Conservation (phyloP, 2,888 invertebrate species). For the Eremobia ochroleuca region DNA sequence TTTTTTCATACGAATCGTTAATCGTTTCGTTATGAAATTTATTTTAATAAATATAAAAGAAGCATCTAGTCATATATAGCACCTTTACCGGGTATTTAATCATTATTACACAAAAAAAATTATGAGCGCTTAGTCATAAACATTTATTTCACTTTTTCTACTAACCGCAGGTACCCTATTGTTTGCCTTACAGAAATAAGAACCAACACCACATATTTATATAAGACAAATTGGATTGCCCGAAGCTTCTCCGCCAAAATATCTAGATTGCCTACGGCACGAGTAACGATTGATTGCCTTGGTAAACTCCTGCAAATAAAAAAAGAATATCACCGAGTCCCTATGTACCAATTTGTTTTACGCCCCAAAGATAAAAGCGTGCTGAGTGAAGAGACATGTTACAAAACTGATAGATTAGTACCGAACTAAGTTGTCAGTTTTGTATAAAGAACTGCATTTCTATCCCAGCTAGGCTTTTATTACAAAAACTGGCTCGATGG, state of each 20-base stretch:
- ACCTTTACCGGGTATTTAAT: neutral
- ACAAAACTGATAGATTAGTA: too few species aligned
- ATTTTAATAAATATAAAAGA: neutral
- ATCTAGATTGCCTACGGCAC: conserved; percentile 22
- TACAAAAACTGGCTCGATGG: too few species aligned
- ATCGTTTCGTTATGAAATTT: neutral
- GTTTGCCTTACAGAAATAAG: conserved; percentile 5
- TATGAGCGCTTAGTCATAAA: neutral
- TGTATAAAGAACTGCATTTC: too few species aligned
- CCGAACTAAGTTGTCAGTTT: too few species aligned
- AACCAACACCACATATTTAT: conserved; percentile 16
- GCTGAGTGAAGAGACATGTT: too few species aligned
- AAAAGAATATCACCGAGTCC: conserved; percentile 17
- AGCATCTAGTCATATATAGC: neutral
- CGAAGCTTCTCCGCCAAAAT: conserved; percentile 33
- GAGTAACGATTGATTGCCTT: conserved; percentile 33
- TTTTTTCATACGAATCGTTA: neutral
- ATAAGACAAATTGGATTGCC: conserved; percentile 33
- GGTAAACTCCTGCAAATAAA: conserved; percentile 36
- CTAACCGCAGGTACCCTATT: neutral
- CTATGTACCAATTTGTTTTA: conserved; percentile 54
- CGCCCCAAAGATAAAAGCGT: conserved; percentile 41
- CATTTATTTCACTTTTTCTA: neutral
- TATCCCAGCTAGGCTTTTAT: too few species aligned
- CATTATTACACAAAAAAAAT: neutral